Evolutionary conservation across 2,113 vertebrate species (phyloP).

Genomic region (Oryzias javanicus): DNA sequence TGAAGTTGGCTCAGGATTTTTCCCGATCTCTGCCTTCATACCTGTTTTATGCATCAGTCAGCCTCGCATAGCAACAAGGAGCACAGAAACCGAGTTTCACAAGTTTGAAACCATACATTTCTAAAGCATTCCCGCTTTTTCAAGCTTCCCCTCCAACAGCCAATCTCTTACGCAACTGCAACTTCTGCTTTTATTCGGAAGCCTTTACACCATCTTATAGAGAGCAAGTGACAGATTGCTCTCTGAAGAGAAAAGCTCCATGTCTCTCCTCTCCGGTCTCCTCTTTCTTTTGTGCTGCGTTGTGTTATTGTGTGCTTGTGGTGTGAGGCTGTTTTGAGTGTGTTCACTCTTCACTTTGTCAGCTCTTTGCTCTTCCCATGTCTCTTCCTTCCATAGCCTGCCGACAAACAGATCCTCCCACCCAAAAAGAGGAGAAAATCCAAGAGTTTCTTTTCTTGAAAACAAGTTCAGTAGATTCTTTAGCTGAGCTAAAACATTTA

Average conservation of each 20-base stretch:
- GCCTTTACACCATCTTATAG: constrained; percentile 44
- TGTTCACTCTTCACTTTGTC: constrained; percentile 54
- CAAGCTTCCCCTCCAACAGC: constrained; percentile 33
- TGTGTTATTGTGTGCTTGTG: constrained; percentile 53
- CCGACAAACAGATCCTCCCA: constrained; percentile 44
- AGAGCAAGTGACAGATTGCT: constrained; percentile 68
- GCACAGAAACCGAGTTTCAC: constrained; percentile 12
- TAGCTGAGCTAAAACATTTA: constrained; percentile 5
- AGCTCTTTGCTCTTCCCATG: constrained; percentile 51
- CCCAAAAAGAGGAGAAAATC: constrained; percentile 14
- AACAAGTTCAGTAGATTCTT: constrained; percentile 10
- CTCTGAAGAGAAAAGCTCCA: constrained; percentile 56
- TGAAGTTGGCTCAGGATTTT: constrained; percentile 31
- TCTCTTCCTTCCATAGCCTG: constrained; percentile 47
- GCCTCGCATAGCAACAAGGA: constrained; percentile 24
- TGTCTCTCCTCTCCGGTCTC: constrained; percentile 55
- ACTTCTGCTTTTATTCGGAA: constrained; percentile 47
- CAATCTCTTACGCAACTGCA: constrained; percentile 42
- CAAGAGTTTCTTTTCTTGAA: neutral
- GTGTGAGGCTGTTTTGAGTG: constrained; percentile 34
- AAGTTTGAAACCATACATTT: constrained; percentile 42
- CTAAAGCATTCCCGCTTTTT: constrained; percentile 6
- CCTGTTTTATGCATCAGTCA: constrained; percentile 20
- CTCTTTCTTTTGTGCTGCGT: constrained; percentile 55
- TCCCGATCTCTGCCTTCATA: constrained; percentile 6